Conservation (phyloP, 2,888 invertebrate genomes). For the Oligia fasciuncula region DNA sequence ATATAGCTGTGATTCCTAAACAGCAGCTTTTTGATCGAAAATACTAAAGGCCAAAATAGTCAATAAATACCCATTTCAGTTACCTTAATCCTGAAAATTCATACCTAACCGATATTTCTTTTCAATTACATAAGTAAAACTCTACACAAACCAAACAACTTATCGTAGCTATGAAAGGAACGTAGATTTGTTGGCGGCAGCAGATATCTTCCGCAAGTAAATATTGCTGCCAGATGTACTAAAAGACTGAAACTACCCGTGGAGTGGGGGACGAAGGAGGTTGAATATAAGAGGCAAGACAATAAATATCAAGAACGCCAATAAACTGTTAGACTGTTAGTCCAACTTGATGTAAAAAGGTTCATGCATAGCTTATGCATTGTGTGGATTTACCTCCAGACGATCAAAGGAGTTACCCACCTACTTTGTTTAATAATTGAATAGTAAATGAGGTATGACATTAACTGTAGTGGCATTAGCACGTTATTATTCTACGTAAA, state of each 20-base stretch:
- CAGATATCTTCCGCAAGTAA: slow-evolving; percentile 65
- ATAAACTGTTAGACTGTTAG: slow-evolving; percentile 20
- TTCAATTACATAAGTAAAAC: slow-evolving; percentile 59
- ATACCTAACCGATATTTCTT: slow-evolving; percentile 28
- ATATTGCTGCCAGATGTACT: slow-evolving; percentile 73
- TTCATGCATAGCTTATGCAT: slow-evolving; percentile 19
- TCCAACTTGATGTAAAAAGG: slow-evolving; percentile 16
- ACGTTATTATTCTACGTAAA: slow-evolving; percentile 22
- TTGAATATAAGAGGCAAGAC: slow-evolving; percentile 48
- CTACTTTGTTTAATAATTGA: slow-evolving; percentile 49
- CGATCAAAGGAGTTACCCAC: slow-evolving; percentile 25
- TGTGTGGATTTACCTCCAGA: slow-evolving; percentile 41
- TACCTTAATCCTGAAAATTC: not conserved
- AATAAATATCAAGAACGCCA: slow-evolving; percentile 45
- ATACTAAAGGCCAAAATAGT: not conserved
- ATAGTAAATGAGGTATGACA: slow-evolving; percentile 33
- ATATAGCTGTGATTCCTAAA: not conserved
- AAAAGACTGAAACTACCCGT: slow-evolving; percentile 66
- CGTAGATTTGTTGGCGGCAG: slow-evolving; percentile 54
- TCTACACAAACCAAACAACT: slow-evolving; percentile 60
- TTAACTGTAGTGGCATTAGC: slow-evolving; percentile 11
- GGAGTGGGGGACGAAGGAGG: slow-evolving; percentile 55
- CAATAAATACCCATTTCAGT: not conserved
- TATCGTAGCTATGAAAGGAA: slow-evolving; percentile 62
- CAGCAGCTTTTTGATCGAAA: not conserved